These are phyloP conservation scores for Hofmannophila pseudospretella DNA, from an alignment of 2,888 invertebrate genomes.

Conservation along the genomic window DNA sequence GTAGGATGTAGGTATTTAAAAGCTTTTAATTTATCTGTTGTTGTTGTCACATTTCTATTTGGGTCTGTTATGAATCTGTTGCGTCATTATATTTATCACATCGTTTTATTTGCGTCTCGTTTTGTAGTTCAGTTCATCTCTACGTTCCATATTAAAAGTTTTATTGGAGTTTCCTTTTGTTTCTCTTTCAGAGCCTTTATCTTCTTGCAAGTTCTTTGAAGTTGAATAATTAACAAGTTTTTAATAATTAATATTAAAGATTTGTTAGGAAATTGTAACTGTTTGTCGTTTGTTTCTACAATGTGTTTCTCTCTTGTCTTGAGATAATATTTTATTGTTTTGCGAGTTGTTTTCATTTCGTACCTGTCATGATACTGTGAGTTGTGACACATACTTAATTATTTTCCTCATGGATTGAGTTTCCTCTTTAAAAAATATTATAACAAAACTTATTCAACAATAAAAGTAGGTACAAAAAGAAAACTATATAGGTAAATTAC, in stretches of 20 bases:
- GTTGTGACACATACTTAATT: too few species aligned
- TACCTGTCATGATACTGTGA: too few species aligned
- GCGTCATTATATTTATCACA: conserved; percentile 4
- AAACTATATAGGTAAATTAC: too few species aligned
- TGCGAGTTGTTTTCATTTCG: too few species aligned
- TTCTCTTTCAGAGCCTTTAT: conserved; percentile 2
- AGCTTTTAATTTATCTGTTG: background rate
- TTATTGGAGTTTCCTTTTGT: conserved; percentile 5
- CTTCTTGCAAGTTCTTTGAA: background rate
- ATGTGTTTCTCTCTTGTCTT: too few species aligned
- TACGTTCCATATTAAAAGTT: background rate
- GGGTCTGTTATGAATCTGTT: conserved; percentile 2
- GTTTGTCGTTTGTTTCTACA: background rate
- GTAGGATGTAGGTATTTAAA: too few species aligned
- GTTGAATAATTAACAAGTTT: conserved; percentile 7
- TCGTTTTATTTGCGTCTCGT: conserved; percentile 4
- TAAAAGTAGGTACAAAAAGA: too few species aligned
- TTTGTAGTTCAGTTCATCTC: background rate
- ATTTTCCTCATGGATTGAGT: too few species aligned
- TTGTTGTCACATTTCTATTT: background rate
- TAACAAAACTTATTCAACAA: too few species aligned
- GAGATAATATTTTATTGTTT: background rate
- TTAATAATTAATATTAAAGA: too few species aligned
- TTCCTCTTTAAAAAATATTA: too few species aligned
- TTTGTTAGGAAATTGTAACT: too few species aligned